Percentiles rank a stretch among this genome's conserved stretches.
These are phyloP conservation scores for Zophobas atratus DNA, from an alignment of 1,140 invertebrate genomes.

Conservation along the genomic window DNA sequence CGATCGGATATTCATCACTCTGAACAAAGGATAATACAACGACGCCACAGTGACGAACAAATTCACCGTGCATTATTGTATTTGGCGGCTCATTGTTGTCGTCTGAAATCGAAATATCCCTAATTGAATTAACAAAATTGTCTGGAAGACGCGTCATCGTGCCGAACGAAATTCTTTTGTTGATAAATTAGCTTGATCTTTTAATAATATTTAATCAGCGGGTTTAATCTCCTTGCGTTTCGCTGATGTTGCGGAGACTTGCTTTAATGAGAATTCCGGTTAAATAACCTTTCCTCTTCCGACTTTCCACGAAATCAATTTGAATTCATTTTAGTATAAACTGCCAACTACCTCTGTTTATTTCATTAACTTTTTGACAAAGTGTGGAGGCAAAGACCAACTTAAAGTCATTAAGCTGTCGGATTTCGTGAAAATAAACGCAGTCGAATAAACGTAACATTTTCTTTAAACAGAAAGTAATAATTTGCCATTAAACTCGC, in stretches of 20 bases:
- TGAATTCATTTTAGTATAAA: slow-evolving; percentile 11
- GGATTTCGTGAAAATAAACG: neutral
- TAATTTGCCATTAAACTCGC: slow-evolving; percentile 8
- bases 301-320: slow-evolving; percentile 16
- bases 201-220: slow-evolving; percentile 3
- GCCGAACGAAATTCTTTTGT: neutral
- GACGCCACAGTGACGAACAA: neutral
- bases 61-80: slow-evolving; percentile 5
- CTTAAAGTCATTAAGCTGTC: neutral
- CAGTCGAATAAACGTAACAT: slow-evolving; percentile 1
- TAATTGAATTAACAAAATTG: slow-evolving; percentile 3
- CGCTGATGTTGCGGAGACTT: neutral
- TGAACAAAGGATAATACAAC: neutral
- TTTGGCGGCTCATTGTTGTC: slow-evolving; percentile 10
- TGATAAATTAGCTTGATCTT: neutral
- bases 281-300: slow-evolving; percentile 1
- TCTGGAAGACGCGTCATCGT: neutral
- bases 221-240: slow-evolving; percentile 3
- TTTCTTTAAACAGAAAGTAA: slow-evolving; percentile 14
- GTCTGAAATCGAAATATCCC: slow-evolving; percentile 5
- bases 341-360: slow-evolving; percentile 5
- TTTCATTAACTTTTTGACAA: slow-evolving; percentile 29
- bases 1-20: slow-evolving; percentile 8
- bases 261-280: slow-evolving; percentile 11
- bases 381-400: neutral